Conservation (phyloP, 1,140 invertebrate species). For the Gerris buenoi region DNA sequence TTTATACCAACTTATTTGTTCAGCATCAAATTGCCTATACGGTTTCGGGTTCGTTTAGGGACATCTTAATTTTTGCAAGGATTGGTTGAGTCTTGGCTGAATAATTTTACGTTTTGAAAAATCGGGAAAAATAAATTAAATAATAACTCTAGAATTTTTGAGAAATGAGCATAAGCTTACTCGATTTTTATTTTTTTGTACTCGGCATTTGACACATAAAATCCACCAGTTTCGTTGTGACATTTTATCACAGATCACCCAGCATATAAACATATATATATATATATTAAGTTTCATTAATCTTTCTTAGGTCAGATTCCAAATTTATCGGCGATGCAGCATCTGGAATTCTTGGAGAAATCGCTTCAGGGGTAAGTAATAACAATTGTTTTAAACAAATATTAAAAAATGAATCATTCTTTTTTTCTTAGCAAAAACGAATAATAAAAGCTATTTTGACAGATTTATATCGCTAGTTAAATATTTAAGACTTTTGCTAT, state of each 20-base stretch:
- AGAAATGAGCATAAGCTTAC: neutral
- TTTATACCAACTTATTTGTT: no score
- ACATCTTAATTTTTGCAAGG: no score
- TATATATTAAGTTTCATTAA: neutral
- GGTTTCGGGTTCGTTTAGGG: no score
- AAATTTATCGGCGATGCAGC: slow-evolving; percentile 38
- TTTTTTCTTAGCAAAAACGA: neutral
- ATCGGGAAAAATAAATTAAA: no score
- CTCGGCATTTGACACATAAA: neutral
- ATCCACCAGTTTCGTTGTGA: neutral
- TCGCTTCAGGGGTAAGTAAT: slow-evolving; percentile 38
- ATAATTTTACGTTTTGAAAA: no score
- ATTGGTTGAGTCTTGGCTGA: no score
- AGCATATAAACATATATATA: neutral
- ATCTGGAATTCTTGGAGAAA: slow-evolving; percentile 42
- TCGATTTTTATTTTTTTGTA: neutral
- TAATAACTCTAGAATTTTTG: neutral
- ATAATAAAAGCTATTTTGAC: neutral
- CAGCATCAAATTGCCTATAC: no score
- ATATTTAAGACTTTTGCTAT: neutral
- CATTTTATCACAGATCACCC: neutral
- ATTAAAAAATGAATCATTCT: neutral
- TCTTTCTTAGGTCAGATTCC: slow-evolving; percentile 30
- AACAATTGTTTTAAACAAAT: neutral
- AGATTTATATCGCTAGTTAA: neutral